Base-by-base conservation (phyloP, 2,888 invertebrate genomes). In the Stenichneumon culpator region DNA sequence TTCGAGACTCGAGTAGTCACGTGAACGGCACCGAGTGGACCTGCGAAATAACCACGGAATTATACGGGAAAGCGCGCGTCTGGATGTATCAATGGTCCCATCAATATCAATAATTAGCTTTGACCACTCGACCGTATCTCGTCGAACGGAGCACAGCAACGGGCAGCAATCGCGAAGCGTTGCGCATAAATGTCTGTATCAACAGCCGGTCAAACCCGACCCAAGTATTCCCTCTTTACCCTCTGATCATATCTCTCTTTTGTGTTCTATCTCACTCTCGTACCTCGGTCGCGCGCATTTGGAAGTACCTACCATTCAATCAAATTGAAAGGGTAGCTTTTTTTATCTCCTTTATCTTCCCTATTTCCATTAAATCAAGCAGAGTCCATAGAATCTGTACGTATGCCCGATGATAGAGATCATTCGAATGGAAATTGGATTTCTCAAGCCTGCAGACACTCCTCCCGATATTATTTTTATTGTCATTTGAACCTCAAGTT, bases 41-140 rank as follows among this genome's bases (percentile, higher is more conserved):
- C 63, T 9, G 52, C 50, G 79, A 39, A 79, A 72, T 70, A 50
- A 72, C 70, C 60, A 19, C 47, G 70, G 63, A 47, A 63, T 79
- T 70, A 70, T 63, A 63, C 44, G 28, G 32, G 72, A 52, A 72
- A 72, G 65, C 50, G 22, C 36, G 67, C 6, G 19, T 80, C 57
- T 39, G 57, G 9, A 32, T 68, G 57, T 77, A 72, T 69, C 63
- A 75, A 77, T 82, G 63, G 7, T 54, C 54, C 65, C 73, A 75
- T 69, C 82, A 77, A 82, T 82, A 77, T 70, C 69, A 19, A 77
- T 82, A 82, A 82, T 82, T 77, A 77, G 50, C 77, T 77, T 73
- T 75, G 69, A 77, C 60, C 68, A 75, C 14, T 63, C 82, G 32
- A 52, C 19, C 44, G 57, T n/a, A 80, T 70, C 63, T 32, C 57